Conservation (phyloP, 30 jellyfish, hydroid and myxozoan species). For the Chrysaora quinquecirrha region DNA sequence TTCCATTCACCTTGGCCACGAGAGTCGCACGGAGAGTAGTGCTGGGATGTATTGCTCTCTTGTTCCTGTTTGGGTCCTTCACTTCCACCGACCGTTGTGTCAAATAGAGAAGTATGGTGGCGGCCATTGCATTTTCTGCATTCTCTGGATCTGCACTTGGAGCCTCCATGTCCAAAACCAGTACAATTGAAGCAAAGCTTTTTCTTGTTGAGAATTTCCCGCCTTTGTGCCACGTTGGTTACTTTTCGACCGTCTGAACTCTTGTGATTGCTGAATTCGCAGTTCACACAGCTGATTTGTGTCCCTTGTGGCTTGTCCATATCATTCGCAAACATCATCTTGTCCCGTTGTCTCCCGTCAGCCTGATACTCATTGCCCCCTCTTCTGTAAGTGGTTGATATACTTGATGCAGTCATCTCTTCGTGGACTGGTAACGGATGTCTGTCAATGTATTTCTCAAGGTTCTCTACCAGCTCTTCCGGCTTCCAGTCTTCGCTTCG, state of each 20-base stretch:
- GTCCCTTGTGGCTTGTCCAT: slow-evolving; percentile 28
- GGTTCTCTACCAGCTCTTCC: slow-evolving; percentile 65
- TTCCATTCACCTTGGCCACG: slow-evolving; percentile 13
- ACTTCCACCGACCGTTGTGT: slow-evolving; percentile 5
- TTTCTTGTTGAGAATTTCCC: slow-evolving; percentile 38
- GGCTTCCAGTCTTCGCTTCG: slow-evolving; percentile 69
- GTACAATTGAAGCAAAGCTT: slow-evolving; percentile 41
- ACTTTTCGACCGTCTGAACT: slow-evolving; percentile 51
- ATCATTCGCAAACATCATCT: slow-evolving; percentile 59
- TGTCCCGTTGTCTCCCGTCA: slow-evolving; percentile 59
- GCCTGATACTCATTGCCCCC: slow-evolving; percentile 40
- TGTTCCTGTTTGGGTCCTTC: slow-evolving; percentile 12
- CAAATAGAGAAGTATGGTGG: slow-evolving; percentile 39
- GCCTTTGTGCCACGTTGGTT: slow-evolving; percentile 12
- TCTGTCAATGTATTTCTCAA: slow-evolving; percentile 66
- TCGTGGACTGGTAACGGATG: slow-evolving; percentile 59
- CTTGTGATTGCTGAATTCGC: slow-evolving; percentile 48
- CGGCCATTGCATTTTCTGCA: slow-evolving; percentile 22
- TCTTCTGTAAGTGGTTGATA: slow-evolving; percentile 19
- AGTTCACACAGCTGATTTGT: slow-evolving; percentile 42
- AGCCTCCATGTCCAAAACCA: slow-evolving; percentile 30
- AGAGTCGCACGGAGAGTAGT: slow-evolving; percentile 43
- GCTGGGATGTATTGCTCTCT: slow-evolving; percentile 21
- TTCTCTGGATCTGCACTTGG: slow-evolving; percentile 41
- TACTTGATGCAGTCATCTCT: slow-evolving; percentile 7